Evolutionary conservation across 2,888 invertebrate species (phyloP).

Genomic region (Nephrotoma appendiculata): DNA sequence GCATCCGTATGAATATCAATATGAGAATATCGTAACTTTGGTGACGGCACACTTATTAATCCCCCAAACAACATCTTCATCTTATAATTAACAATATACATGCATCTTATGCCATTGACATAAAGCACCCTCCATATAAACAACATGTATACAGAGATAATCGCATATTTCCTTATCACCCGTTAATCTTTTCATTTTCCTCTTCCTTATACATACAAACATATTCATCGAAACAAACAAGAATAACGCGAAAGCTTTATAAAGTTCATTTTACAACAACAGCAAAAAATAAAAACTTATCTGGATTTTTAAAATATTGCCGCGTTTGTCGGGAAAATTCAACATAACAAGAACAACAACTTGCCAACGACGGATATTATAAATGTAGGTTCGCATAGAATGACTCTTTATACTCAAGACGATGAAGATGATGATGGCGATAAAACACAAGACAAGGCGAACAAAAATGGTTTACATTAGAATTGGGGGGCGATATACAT

Average conservation of each 20-base stretch:
- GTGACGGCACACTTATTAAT: neutral
- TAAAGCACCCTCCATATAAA: neutral
- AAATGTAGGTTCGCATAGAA: neutral
- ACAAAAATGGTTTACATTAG: neutral
- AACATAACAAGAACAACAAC: neutral
- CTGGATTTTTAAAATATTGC: neutral
- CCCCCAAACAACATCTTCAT: neutral
- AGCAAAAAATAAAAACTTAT: neutral
- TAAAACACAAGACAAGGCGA: neutral
- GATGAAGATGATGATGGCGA: neutral
- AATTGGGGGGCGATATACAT: neutral
- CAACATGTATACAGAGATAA: neutral
- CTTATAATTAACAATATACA: neutral
- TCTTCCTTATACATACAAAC: neutral
- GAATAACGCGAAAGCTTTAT: neutral
- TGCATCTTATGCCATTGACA: neutral
- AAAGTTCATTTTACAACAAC: neutral
- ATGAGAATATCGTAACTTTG: neutral
- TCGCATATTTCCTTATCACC: neutral
- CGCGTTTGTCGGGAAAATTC: neutral
- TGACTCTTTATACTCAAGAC: neutral
- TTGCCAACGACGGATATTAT: neutral
- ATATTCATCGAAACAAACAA: neutral
- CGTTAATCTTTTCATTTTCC: neutral
- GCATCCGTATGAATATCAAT: neutral